phyloP scores from a whole-genome alignment of 2,797 vertebrate species.

The Lateolabrax maculatus region DNA sequence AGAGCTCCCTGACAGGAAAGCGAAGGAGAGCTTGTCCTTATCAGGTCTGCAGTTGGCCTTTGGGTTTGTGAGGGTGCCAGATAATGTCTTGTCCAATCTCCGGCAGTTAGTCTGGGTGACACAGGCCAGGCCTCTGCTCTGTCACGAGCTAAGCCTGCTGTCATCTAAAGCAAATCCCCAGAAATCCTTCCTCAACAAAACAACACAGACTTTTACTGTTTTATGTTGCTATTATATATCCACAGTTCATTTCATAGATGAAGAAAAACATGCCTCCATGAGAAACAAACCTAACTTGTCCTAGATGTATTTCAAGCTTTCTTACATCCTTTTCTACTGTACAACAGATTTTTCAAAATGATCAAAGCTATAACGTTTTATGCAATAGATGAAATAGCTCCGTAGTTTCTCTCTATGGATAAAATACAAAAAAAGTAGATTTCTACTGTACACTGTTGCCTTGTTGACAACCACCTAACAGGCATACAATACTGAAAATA shows the following conservation, averaged over 20 bases:
- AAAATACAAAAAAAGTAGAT: slow-evolving; percentile 23
- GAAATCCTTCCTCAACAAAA: slow-evolving; percentile 67
- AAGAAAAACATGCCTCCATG: slow-evolving; percentile 21
- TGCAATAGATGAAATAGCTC: neutral
- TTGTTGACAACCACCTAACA: neutral
- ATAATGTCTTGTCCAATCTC: slow-evolving; percentile 75
- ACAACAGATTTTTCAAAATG: neutral
- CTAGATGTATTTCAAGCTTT: slow-evolving; percentile 20
- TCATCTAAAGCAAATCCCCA: slow-evolving; percentile 74
- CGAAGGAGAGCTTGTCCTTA: slow-evolving; percentile 70
- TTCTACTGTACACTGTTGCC: neutral
- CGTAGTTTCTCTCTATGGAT: slow-evolving; percentile 8
- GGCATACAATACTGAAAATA: neutral
- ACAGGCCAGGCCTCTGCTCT: slow-evolving; percentile 77
- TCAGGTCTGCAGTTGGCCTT: slow-evolving; percentile 70
- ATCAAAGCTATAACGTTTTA: slow-evolving; percentile 10
- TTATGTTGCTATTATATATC: slow-evolving; percentile 52
- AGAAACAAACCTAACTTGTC: slow-evolving; percentile 25
- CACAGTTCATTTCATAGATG: slow-evolving; percentile 24
- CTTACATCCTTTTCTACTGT: neutral
- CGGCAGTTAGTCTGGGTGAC: slow-evolving; percentile 75
- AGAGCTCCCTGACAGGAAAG: slow-evolving; percentile 63
- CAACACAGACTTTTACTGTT: slow-evolving; percentile 60
- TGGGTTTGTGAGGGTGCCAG: slow-evolving; percentile 71
- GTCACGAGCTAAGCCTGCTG: slow-evolving; percentile 74